Base-by-base conservation (phyloP, 2,113 vertebrate genomes). In the Paralichthys olivaceus region DNA sequence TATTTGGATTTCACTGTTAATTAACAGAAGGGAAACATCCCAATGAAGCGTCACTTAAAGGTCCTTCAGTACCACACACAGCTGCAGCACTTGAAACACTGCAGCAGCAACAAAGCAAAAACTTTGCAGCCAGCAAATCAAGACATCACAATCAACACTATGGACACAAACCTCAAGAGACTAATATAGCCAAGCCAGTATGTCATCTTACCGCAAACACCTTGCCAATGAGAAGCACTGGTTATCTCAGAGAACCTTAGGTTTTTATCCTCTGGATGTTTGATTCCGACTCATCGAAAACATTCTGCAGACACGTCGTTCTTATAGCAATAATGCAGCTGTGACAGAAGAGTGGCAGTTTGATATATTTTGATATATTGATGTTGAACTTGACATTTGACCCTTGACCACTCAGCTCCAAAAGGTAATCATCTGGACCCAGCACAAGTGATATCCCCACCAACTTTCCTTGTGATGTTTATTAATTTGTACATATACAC, bases 1-100 rank as follows among this genome's bases (percentile, higher is more conserved):
- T 69, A 78, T 85, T 59, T 61, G 45, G 56, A 25, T 19, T 54
- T 64, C 20, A 65, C 22, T 1, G 51, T 61, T 84, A 37, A 77
- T 77, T 23, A 62, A 60, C 32, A 72, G 40, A 8, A 23, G 53
- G 20, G 12, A 34, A 32, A 12, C 20, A 20, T 47, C 7, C n/a
- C 20, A 69, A 68, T 60, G 15, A 71, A 45, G 43, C n/a, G 26
- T 53, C 19, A 58, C 65, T 58, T n/a, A 61, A 58, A 71, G 2
- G 43, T 22, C 13, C 14, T 26, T 4, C 15, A 47, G 17, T 23
- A 23, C 17, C 43, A 63, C 19, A 60, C 34, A 51, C 53, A 55
- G 23, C 53, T 55, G 22, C 11, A 55, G n/a, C 37, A 40, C 37
- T n/a, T 2, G 7, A 53, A 23, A 53, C 51, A 53, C 37, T 13